Conservation (phyloP, 2,888 invertebrate species). For the Argyra leucocephala region DNA sequence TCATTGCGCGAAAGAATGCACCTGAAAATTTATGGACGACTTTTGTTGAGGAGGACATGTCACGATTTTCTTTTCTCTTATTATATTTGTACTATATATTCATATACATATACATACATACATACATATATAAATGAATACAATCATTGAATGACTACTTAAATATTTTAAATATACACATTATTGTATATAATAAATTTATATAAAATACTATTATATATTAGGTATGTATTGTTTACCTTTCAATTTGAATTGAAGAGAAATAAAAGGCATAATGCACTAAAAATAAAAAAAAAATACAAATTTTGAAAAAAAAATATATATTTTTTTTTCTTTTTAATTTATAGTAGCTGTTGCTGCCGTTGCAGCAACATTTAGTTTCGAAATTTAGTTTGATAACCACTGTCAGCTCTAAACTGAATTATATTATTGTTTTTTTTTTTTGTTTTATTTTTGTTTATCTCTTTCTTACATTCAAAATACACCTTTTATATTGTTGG, state of each 20-base stretch:
- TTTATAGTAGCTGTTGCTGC: conserved; percentile 1
- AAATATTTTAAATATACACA: background rate
- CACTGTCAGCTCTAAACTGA: background rate
- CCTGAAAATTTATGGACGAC: conserved; percentile 22
- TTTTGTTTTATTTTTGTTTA: background rate
- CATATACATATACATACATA: background rate
- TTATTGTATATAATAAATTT: too few species aligned
- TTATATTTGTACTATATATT: conserved; percentile 2
- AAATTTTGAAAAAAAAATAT: background rate
- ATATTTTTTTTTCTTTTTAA: background rate
- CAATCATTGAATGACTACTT: conserved; percentile 3
- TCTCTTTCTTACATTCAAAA: background rate
- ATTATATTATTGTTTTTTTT: background rate
- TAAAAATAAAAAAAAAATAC: background rate
- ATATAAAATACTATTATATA: too few species aligned
- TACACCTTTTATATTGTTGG: background rate
- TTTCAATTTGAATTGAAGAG: conserved; percentile 1
- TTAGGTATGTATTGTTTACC: background rate
- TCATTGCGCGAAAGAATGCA: conserved; percentile 15
- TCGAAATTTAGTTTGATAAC: background rate
- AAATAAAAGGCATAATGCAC: background rate
- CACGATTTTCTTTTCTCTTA: conserved; percentile 20
- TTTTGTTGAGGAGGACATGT: conserved; percentile 22
- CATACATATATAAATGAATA: background rate
- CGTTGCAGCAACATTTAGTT: background rate